A percentile compares a stretch with the other conserved stretches of the same genome.
phyloP scores from a whole-genome alignment of 1,140 invertebrate genomes.

The Lamellibrachia luymesi region DNA sequence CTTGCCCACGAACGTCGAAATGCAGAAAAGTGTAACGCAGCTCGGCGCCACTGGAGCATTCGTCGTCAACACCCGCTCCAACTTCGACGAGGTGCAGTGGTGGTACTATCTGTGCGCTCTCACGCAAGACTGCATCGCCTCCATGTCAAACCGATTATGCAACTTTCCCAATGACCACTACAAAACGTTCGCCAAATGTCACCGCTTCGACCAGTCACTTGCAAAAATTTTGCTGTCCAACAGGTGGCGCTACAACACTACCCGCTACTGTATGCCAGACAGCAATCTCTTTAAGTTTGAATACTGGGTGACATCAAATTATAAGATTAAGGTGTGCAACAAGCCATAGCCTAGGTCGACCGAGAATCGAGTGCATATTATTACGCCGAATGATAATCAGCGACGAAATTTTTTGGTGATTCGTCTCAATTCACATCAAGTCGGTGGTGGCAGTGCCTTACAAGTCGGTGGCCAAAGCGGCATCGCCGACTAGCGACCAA shows the following conservation, averaged over 20 bases:
- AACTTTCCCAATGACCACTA: slow-evolving; percentile 13
- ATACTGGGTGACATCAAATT: neutral
- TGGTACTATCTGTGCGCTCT: slow-evolving; percentile 35
- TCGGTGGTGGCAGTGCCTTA: too few relatives aligned
- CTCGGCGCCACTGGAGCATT: slow-evolving; percentile 34
- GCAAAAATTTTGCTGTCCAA: slow-evolving; percentile 37
- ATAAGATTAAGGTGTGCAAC: neutral
- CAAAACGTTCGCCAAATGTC: slow-evolving; percentile 34
- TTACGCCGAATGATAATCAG: too few relatives aligned
- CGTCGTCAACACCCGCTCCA: slow-evolving; percentile 34
- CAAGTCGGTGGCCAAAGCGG: too few relatives aligned
- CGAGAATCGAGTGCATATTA: too few relatives aligned
- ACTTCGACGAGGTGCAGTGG: slow-evolving; percentile 30
- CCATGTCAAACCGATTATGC: slow-evolving; percentile 14
- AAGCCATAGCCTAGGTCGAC: too few relatives aligned
- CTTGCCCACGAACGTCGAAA: slow-evolving; percentile 28
- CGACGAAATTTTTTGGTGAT: too few relatives aligned
- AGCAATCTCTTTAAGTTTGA: neutral
- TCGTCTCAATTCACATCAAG: too few relatives aligned
- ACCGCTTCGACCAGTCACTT: slow-evolving; percentile 40
- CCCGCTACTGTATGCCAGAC: neutral
- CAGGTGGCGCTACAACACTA: slow-evolving; percentile 28
- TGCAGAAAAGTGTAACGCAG: slow-evolving; percentile 28
- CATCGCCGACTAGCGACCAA: too few relatives aligned
- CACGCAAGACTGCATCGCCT: slow-evolving; percentile 20